Evolutionary conservation across 2,797 vertebrate species (phyloP).

Genomic region (Argyrosomus regius): DNA sequence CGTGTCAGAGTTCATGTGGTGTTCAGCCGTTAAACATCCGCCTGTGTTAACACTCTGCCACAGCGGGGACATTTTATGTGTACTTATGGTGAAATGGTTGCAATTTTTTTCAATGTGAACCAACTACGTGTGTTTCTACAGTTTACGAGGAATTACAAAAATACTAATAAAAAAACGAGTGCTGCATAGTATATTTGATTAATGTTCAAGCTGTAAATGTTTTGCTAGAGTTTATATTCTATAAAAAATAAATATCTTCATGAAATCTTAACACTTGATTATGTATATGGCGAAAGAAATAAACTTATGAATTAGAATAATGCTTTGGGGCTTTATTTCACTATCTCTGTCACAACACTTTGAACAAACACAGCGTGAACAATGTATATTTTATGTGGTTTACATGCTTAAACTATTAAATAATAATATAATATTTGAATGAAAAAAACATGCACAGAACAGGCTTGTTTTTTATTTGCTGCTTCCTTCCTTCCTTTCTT

Average conservation of each 20-base stretch:
- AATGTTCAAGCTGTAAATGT: conserved; percentile 90
- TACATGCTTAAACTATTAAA: background rate
- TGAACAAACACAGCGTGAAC: conserved; percentile 15
- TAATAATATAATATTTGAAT: background rate
- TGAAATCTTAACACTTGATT: conserved; percentile 82
- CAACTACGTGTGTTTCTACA: conserved; percentile 86
- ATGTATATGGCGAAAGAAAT: conserved; percentile 87
- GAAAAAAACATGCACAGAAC: conserved; percentile 21
- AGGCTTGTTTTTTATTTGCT: background rate
- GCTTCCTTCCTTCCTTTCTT: background rate
- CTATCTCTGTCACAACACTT: background rate
- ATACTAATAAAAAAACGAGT: conserved; percentile 77
- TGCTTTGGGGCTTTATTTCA: conserved; percentile 58
- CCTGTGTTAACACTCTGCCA: conserved; percentile 49
- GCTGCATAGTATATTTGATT: conserved; percentile 89
- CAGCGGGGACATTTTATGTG: conserved; percentile 61
- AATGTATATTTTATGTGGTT: conserved; percentile 7
- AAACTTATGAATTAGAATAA: conserved; percentile 68
- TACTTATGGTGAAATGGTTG: conserved; percentile 79
- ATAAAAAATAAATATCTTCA: conserved; percentile 87
- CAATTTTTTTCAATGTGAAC: conserved; percentile 85
- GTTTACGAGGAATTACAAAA: conserved; percentile 85
- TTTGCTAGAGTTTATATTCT: conserved; percentile 94
- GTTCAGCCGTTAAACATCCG: conserved; percentile 49
- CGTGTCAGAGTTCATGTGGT: conserved; percentile 36